phyloP scores from a whole-genome alignment of 1,140 invertebrate species.

The Brachionus asplanchnoidis region DNA sequence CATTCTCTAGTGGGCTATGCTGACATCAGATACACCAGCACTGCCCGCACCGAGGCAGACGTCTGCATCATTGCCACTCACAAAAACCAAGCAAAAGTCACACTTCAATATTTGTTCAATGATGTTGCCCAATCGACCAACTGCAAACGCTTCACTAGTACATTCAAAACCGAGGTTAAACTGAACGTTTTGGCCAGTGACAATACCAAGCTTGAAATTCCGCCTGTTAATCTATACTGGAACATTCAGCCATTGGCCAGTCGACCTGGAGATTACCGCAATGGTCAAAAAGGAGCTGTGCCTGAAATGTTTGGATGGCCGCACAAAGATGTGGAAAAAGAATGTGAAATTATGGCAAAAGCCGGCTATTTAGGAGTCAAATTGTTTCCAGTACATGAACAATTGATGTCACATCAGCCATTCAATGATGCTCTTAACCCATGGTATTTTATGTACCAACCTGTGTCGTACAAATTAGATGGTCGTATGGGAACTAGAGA shows the following conservation, averaged over 20 bases:
- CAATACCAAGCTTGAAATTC: constrained; percentile 13
- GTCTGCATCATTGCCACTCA: constrained; percentile 32
- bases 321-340: constrained; percentile 39
- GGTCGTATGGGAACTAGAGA: constrained; percentile 71
- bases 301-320: constrained; percentile 41
- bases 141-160: background rate
- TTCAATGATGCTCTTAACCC: constrained; percentile 50
- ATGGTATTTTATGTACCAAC: constrained; percentile 82
- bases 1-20: constrained; percentile 36
- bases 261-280: constrained; percentile 23
- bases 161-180: background rate
- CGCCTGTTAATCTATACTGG: constrained; percentile 28
- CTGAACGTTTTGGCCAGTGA: constrained; percentile 9
- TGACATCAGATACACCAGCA: constrained; percentile 34
- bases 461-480: constrained; percentile 72
- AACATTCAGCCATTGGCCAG: background rate
- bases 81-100: background rate
- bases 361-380: constrained; percentile 42
- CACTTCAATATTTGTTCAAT: constrained; percentile 24
- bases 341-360: constrained; percentile 41
- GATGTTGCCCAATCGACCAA: background rate
- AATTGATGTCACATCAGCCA: constrained; percentile 40
- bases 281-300: constrained; percentile 41
- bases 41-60: constrained; percentile 18
- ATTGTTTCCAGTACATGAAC: constrained; percentile 42